phyloP scores from a whole-genome alignment of 2,888 invertebrate genomes.

The Drosophila dives region DNA sequence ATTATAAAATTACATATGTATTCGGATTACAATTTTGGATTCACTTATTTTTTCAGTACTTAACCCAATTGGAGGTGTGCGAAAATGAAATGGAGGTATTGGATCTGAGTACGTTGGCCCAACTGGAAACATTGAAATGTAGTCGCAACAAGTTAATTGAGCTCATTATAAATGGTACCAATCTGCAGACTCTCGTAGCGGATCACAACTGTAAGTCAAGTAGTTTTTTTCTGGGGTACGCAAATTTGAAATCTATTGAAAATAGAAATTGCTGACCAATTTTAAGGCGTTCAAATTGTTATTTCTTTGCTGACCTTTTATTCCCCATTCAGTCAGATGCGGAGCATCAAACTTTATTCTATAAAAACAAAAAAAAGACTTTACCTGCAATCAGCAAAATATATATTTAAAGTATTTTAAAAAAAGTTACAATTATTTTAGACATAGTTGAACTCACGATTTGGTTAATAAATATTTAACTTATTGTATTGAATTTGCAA shows the following conservation, averaged over 20 bases:
- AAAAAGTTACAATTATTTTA: neutral
- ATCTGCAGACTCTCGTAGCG: slow-evolving; percentile 91
- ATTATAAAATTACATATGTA: neutral
- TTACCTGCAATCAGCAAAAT: neutral
- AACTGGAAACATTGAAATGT: slow-evolving; percentile 91
- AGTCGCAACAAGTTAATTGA: slow-evolving; percentile 91
- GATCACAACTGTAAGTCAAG: slow-evolving; percentile 87
- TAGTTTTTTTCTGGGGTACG: neutral
- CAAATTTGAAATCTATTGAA: neutral
- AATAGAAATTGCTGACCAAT: neutral
- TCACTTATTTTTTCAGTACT: slow-evolving; percentile 87
- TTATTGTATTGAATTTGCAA: neutral
- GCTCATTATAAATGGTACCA: slow-evolving; percentile 91
- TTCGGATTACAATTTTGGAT: neutral
- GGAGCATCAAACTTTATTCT: neutral
- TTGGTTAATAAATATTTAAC: no score
- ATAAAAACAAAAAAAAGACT: neutral
- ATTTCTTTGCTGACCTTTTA: neutral
- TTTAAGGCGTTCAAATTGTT: neutral
- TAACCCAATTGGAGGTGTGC: slow-evolving; percentile 93
- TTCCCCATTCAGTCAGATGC: neutral
- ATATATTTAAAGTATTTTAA: no score
- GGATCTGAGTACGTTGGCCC: slow-evolving; percentile 91
- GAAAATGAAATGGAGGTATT: slow-evolving; percentile 93
- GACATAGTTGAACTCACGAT: neutral